Evolutionary conservation across 2,888 invertebrate species (phyloP).

Genomic region (Leucoptera coffeella): DNA sequence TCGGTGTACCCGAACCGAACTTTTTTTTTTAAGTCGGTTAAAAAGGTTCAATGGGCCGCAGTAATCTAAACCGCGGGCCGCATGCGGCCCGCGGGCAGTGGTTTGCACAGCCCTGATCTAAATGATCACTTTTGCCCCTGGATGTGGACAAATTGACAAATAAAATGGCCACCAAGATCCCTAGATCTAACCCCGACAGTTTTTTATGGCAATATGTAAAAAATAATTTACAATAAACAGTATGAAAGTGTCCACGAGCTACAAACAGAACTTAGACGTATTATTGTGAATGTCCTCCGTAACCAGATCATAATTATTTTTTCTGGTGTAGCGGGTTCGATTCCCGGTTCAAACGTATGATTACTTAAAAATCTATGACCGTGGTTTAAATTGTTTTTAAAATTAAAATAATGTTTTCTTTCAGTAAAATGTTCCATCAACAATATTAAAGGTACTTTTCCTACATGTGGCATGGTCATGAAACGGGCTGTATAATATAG

Average conservation of each 20-base stretch:
- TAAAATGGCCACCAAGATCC: neutral
- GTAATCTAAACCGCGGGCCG: no score
- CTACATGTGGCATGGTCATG: no score
- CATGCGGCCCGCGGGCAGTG: no score
- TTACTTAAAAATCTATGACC: constrained; percentile 1
- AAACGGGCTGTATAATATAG: no score
- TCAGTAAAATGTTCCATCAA: constrained; percentile 1
- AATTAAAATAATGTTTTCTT: neutral
- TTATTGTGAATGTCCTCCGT: no score
- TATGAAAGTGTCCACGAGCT: neutral
- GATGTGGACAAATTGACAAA: neutral
- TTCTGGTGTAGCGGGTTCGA: constrained; percentile 1
- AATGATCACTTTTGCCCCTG: neutral
- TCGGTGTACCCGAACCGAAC: no score
- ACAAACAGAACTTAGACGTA: neutral
- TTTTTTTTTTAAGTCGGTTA: no score
- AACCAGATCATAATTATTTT: constrained; percentile 1
- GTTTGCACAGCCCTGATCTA: no score
- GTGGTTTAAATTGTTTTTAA: neutral
- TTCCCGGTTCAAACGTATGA: neutral
- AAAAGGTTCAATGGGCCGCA: no score
- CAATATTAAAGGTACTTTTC: constrained; percentile 1
- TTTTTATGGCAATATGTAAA: neutral
- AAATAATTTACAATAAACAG: neutral
- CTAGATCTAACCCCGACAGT: neutral